Percentiles rank a stretch among this genome's conserved stretches.
phyloP scores from a whole-genome alignment of 2,113 vertebrate genomes.

The Gila orcuttii region DNA sequence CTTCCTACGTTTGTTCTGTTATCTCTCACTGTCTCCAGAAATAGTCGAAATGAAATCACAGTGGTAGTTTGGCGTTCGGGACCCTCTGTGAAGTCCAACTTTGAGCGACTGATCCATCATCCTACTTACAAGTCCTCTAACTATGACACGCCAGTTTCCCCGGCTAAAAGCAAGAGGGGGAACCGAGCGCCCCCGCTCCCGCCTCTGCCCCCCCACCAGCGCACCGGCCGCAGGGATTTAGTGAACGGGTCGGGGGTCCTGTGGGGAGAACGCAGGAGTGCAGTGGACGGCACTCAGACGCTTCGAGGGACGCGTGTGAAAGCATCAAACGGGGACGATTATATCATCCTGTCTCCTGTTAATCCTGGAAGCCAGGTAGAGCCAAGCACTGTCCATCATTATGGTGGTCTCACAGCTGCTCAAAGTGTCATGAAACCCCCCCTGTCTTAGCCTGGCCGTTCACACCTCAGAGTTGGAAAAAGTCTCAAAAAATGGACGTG shows the following conservation, averaged over 20 bases:
- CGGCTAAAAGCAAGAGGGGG: conserved; percentile 77
- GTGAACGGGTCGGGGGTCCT: conserved; percentile 72
- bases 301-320: conserved; percentile 80
- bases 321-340: conserved; percentile 85
- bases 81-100: conserved; percentile 81
- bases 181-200: conserved; percentile 80
- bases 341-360: conserved; percentile 91
- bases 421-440: no score
- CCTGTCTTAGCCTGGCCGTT: no score
- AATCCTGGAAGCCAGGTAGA: conserved; percentile 91
- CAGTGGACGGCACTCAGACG: conserved; percentile 78
- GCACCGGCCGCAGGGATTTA: conserved; percentile 82
- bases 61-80: conserved; percentile 90
- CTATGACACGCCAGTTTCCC: conserved; percentile 80
- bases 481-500: no score
- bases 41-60: conserved; percentile 86
- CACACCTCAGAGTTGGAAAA: no score
- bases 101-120: conserved; percentile 81
- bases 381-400: conserved; percentile 58
- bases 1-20: background rate
- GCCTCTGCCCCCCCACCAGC: conserved; percentile 78
- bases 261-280: conserved; percentile 75
- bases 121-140: conserved; percentile 84
- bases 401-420: conserved; percentile 47
- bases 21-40: conserved; percentile 72